Base-by-base conservation (phyloP, 2,888 invertebrate genomes). In the Dorcus hopei region DNA sequence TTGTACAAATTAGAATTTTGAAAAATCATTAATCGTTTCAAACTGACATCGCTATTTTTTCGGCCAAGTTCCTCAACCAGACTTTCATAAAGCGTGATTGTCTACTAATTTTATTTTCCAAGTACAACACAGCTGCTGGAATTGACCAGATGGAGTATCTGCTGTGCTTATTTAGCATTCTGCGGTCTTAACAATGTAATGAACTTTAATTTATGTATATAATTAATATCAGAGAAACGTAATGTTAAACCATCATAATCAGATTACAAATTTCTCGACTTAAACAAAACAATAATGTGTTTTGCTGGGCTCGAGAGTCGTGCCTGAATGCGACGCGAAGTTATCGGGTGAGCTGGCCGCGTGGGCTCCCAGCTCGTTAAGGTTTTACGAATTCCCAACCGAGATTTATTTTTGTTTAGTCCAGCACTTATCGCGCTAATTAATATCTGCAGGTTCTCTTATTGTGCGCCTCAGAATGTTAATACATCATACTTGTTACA, bases 281-380 rank as follows among this genome's bases (percentile, higher is more conserved):
- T 50, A 43, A 50, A 56, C 47, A 41, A 14, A 51, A 38, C 40
- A 47, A 57, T 57, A 40, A 6, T 56, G 23, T 26, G 16, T 52
- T 19, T 52, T 57, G 56, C 48, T 52, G 38, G 14, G 33, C 47
- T 38, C 40, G 9, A 26, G 16, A 39, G 33, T 52, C 57, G 52
- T 57, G 57, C 57, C 26, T 52, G 57, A 57, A 52, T 52, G 52
- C 57, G 43, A 52, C 41, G 53, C 38, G 33, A 43, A 9, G 53
- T 38, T 53, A 23, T 50, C 45, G 53, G 14, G 43, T 14, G 16
- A 45, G 38, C 45, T 19, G 23, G 23, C 45, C 23, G 45, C 14
- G 45, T 45, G 45, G 16, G 53, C 42, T 52, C 26, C 26, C 38
- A 19, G 26, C 45, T 45, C 38, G 14, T 53, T 11, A 7, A 14